A percentile compares a stretch with the other conserved stretches of the same genome.
phyloP scores from a whole-genome alignment of 2,888 invertebrate species.

The Oasisia sp. region DNA sequence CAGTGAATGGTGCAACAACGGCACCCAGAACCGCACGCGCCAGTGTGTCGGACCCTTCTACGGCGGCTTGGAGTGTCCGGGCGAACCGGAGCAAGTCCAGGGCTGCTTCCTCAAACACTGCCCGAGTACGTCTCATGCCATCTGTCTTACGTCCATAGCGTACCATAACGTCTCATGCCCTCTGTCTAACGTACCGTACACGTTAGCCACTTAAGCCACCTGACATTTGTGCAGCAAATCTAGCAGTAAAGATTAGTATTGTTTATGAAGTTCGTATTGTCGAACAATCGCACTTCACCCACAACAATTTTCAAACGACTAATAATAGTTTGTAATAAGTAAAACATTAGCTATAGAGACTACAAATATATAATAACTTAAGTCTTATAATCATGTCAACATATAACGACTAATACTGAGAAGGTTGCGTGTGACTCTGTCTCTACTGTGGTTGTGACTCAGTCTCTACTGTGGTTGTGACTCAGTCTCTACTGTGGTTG shows the following conservation, averaged over 20 bases:
- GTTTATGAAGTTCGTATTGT: neutral
- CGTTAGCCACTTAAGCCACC: too few species aligned
- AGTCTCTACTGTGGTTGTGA: neutral
- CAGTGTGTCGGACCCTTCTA: constrained; percentile 25
- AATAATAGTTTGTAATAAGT: neutral
- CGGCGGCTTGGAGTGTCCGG: constrained; percentile 18
- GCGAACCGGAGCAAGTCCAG: neutral
- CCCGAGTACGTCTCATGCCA: neutral
- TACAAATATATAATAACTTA: neutral
- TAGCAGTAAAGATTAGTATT: neutral
- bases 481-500: neutral
- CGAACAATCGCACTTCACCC: neutral
- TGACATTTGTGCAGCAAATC: too few species aligned
- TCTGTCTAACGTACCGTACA: neutral
- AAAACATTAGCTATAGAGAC: neutral
- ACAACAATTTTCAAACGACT: neutral
- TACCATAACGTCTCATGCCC: neutral
- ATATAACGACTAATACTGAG: neutral
- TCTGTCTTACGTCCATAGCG: neutral
- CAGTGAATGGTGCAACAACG: constrained; percentile 13
- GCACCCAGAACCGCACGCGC: constrained; percentile 21
- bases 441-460: neutral
- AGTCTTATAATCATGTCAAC: neutral
- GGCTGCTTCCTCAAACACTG: constrained; percentile 23
- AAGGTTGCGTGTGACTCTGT: too few species aligned